Evolutionary conservation across 2,797 vertebrate species (phyloP), one percentile per base, ranked within the genome.

Genomic region (Notolabrus celidotus): DNA sequence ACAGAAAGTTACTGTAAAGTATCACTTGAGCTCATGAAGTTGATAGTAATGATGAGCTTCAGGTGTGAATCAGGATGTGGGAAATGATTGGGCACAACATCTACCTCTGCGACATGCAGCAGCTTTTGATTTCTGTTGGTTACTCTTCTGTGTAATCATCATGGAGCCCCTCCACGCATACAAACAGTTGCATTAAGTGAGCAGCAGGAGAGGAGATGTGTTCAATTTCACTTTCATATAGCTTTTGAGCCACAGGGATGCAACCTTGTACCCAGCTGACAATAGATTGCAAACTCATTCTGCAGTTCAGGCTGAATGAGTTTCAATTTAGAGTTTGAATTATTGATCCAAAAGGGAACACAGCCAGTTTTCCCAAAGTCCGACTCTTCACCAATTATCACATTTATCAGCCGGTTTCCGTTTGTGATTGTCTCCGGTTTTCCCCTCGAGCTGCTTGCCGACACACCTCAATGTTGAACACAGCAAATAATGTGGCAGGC

Each of bases 241-340:
- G 61, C 67, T 76, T 82, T 79, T 77, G 43, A 81, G 74, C 59
- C 62, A 39, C 46, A 63, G 51, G 31, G 57, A 84, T 69, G 76
- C 69, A 79, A 66, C 68, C 71, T 82, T 78, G 72, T 86, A 70
- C 67, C 84, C 82, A 85, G 41, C 79, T 85, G 84, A 86, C 80
- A 74, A 87, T 80, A 88, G 72, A 90, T 89, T 89, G 82, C 75
- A 87, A 85, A 89, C 64, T 83, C 82, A 78, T 88, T 89, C 75
- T 83, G 63, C 79, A 85, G 91, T 91, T 93, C 79, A 88, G 86
- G 79, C 76, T 80, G 87, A 88, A 66, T 83, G 86, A 76, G 63
- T 92, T 92, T 92, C 75, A 88, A 89, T 90, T 92, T 85, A 55
- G 52, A 53, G 33, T 67, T 80, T 80, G 83, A 79, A 86, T 92